phyloP scores from a whole-genome alignment of 2,113 vertebrate species.

The Atherinomorus stipes region DNA sequence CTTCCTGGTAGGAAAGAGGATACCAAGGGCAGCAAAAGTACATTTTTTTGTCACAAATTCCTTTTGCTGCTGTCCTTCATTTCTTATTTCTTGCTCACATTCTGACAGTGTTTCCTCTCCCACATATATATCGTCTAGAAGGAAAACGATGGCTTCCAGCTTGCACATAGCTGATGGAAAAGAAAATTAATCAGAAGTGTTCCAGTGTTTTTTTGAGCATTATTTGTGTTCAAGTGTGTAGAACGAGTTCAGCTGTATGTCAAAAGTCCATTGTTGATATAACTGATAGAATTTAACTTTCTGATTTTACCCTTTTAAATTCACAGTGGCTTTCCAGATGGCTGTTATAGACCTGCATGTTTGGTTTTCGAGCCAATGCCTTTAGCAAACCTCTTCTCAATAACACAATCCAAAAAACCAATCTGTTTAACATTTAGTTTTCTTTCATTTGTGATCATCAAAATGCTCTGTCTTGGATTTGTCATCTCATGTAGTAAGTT shows the following conservation, averaged over 20 bases:
- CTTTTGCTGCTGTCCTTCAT: neutral
- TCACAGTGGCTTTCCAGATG: neutral
- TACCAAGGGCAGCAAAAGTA: neutral
- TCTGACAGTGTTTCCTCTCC: slow-evolving; percentile 30
- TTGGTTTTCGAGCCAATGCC: neutral
- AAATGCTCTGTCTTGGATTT: neutral
- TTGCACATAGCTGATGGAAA: slow-evolving; percentile 27
- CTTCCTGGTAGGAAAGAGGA: slow-evolving; percentile 4
- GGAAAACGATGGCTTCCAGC: slow-evolving; percentile 23
- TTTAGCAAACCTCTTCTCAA: neutral
- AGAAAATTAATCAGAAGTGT: neutral
- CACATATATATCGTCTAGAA: slow-evolving; percentile 34
- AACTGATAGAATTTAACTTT: too few species aligned
- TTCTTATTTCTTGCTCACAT: slow-evolving; percentile 8
- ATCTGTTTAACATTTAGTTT: neutral
- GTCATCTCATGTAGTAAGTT: neutral
- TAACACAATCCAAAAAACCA: neutral
- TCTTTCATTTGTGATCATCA: slow-evolving; percentile 16
- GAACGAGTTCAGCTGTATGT: neutral
- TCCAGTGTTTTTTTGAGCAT: slow-evolving; percentile 5
- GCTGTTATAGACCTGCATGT: neutral
- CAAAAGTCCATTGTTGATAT: neutral
- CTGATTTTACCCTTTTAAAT: neutral
- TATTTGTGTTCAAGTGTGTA: slow-evolving; percentile 5
- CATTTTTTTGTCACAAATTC: slow-evolving; percentile 34